Evolutionary conservation across 2,888 invertebrate species (phyloP), one percentile per base, ranked within the genome.

Genomic region (Tethea ocularis): DNA sequence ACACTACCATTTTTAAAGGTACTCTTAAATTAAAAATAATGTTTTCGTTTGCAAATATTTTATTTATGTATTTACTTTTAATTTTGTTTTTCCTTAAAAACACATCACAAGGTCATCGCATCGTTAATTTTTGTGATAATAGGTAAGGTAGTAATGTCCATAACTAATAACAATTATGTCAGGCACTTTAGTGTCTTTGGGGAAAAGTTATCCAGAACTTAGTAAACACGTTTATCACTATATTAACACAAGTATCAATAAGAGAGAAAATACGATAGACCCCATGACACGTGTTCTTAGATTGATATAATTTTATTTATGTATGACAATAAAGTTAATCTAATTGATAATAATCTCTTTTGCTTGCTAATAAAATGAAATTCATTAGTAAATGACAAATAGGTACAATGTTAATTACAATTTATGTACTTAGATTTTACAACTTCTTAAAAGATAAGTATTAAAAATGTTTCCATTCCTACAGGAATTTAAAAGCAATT

Each of bases 51-150:
- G 46, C 46, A 46, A 46, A 59, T 63, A 62, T 71, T 66, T 62
- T 2, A 17, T 53, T 17, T n/a, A 20, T 29, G 11, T 29, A 11
- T 22, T 13, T 53, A n/a, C n/a, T n/a, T n/a, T n/a, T n/a, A n/a
- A n/a, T 20, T 52, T 52, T 67, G 54, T 63, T 66, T 66, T 65
- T 57, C 56, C 59, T 62, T 69, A 74, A 59, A 41, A 75, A 75
- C 72, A 76, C 68, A 72, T 71, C 69, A 74, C 74, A 75, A 74
- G 68, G 61, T 64, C 64, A 61, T 69, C 57, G 61, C 61, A 61
- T 61, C 57, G 58, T 52, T 57, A 63, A 61, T 59, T 63, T 61
- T 46, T 58, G n/a, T n/a, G 52, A 56, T 22, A 59, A 33, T 6
- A 20, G 17, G 41, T 17, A 41, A 46, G 20, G 0, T 26, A 26